phyloP scores from a whole-genome alignment of 1,140 invertebrate genomes.

The Teleogryllus occipitalis region DNA sequence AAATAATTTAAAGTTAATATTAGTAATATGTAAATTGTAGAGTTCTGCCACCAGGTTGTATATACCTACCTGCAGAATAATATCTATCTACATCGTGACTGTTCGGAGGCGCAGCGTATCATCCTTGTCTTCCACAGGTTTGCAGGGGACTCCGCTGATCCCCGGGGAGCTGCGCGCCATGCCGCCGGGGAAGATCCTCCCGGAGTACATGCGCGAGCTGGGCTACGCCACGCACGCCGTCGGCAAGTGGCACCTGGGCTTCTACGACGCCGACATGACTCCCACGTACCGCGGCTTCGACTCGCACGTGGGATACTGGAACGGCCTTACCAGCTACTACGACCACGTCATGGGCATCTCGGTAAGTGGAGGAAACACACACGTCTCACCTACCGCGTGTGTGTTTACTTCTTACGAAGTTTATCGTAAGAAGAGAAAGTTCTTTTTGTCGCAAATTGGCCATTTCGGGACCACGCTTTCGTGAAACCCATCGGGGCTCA shows the following conservation, averaged over 20 bases:
- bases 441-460: no score
- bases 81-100: no score
- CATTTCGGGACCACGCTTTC: no score
- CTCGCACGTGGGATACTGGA: conserved; percentile 40
- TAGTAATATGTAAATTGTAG: no score
- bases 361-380: conserved; percentile 21
- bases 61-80: no score
- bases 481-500: no score
- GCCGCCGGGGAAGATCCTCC: conserved; percentile 45
- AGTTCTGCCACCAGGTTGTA: no score
- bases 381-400: not conserved
- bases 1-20: no score
- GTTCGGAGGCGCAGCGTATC: not conserved
- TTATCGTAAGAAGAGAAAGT: no score
- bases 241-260: conserved; percentile 47
- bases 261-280: conserved; percentile 33
- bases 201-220: conserved; percentile 38
- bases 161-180: conserved; percentile 46
- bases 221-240: conserved; percentile 43
- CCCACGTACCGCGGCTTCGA: conserved; percentile 39
- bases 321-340: conserved; percentile 39
- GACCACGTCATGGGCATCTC: conserved; percentile 31
- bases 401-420: no score
- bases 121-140: conserved; percentile 36
- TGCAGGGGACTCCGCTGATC: conserved; percentile 51